These are phyloP conservation scores for Liolophura sinensis DNA, from an alignment of 1,140 invertebrate genomes.

Conservation along the genomic window DNA sequence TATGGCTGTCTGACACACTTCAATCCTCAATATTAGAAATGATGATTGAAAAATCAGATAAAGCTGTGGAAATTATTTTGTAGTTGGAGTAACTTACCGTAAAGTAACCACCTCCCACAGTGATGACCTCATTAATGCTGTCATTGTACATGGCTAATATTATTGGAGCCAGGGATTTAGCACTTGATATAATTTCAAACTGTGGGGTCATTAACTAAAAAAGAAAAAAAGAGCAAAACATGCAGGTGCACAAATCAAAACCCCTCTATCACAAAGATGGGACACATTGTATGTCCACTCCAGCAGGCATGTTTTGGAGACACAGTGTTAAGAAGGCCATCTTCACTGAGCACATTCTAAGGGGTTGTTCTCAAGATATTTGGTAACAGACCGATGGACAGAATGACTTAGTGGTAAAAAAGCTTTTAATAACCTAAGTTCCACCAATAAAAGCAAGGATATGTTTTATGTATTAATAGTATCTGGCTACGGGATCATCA, in stretches of 20 bases:
- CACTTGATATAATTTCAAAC: slow-evolving; percentile 50
- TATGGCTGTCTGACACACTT: too few species aligned
- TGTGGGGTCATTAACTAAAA: slow-evolving; percentile 46
- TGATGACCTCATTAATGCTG: slow-evolving; percentile 47
- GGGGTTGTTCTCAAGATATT: not conserved
- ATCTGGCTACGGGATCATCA: too few species aligned
- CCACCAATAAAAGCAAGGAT: not conserved
- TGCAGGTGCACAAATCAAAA: not conserved
- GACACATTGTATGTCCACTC: not conserved
- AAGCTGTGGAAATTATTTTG: not conserved
- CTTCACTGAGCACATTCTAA: not conserved
- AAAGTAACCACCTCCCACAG: slow-evolving; percentile 45
- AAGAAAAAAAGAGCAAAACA: slow-evolving; percentile 8
- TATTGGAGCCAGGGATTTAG: slow-evolving; percentile 36
- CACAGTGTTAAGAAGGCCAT: not conserved
- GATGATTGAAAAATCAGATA: not conserved
- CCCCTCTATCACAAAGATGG: not conserved
- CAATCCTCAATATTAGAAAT: not conserved
- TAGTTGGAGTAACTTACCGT: slow-evolving; percentile 32
- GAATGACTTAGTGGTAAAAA: not conserved
- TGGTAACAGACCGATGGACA: not conserved
- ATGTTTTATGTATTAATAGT: not conserved
- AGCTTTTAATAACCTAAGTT: not conserved
- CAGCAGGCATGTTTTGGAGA: not conserved
- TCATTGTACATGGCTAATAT: slow-evolving; percentile 43